These are phyloP conservation scores for Frieseomelitta varia DNA, from an alignment of 1,140 invertebrate genomes.

Conservation along the genomic window DNA sequence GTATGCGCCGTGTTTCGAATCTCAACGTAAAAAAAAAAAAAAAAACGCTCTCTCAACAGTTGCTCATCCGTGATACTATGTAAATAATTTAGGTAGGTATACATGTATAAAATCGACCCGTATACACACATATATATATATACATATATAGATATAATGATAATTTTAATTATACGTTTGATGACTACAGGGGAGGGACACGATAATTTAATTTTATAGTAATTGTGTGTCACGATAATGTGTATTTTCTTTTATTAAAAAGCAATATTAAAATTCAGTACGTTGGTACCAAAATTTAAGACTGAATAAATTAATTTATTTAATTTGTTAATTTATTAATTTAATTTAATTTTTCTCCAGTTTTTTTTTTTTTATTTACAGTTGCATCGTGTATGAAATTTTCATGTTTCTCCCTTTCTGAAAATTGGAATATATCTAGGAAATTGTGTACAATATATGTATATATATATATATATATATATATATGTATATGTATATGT, in stretches of 20 bases:
- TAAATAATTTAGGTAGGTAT: conserved; percentile 38
- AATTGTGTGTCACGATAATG: background rate
- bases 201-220: background rate
- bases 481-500: conserved; percentile 44
- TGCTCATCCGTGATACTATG: conserved; percentile 15
- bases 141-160: conserved; percentile 13
- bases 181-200: background rate
- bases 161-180: conserved; percentile 18
- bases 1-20: background rate
- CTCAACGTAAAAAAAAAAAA: conserved; percentile 18
- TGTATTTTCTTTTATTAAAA: background rate
- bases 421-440: background rate
- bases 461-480: conserved; percentile 16
- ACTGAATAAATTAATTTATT: too few species aligned
- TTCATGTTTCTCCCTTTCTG: background rate
- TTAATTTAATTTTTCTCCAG: too few species aligned
- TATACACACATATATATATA: conserved; percentile 9
- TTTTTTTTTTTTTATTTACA: too few species aligned
- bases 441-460: background rate
- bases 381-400: too few species aligned
- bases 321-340: too few species aligned
- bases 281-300: too few species aligned
- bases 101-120: conserved; percentile 44
- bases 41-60: conserved; percentile 20
- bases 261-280: background rate